Evolutionary conservation across 2,113 vertebrate genomes (phyloP).

Genomic region (Butorides virescens): DNA sequence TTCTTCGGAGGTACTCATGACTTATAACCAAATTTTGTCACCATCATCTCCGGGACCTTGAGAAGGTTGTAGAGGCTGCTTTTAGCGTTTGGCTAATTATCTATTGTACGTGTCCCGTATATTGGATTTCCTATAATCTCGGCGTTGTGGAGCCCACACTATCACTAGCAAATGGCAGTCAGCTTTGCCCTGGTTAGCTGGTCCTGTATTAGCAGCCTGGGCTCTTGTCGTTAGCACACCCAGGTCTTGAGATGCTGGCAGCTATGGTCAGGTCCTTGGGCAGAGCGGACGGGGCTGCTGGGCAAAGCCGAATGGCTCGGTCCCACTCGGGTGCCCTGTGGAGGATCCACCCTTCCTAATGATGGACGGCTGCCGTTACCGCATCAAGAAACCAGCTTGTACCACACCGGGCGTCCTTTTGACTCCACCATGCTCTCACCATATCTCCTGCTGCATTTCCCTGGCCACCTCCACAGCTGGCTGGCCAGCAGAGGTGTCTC

Average conservation of each 20-base stretch:
- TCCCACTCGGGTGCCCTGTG: background rate
- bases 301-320: background rate
- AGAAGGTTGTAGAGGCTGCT: background rate
- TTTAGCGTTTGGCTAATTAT: background rate
- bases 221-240: background rate
- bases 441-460: background rate
- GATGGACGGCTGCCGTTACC: background rate
- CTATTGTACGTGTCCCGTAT: fast-evolving
- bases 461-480: background rate
- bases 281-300: background rate
- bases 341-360: background rate
- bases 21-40: background rate
- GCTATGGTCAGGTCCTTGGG: background rate
- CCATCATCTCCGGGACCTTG: fast-evolving
- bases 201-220: background rate
- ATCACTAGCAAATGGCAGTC: background rate
- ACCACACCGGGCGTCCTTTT: background rate
- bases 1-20: background rate
- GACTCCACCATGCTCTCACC: background rate
- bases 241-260: background rate
- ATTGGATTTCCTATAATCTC: background rate
- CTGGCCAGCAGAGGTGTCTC: background rate
- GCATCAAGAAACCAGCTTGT: background rate
- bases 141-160: background rate
- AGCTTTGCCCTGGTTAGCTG: background rate